phyloP scores from a whole-genome alignment of 2,113 vertebrate species.

The Nicator chloris region DNA sequence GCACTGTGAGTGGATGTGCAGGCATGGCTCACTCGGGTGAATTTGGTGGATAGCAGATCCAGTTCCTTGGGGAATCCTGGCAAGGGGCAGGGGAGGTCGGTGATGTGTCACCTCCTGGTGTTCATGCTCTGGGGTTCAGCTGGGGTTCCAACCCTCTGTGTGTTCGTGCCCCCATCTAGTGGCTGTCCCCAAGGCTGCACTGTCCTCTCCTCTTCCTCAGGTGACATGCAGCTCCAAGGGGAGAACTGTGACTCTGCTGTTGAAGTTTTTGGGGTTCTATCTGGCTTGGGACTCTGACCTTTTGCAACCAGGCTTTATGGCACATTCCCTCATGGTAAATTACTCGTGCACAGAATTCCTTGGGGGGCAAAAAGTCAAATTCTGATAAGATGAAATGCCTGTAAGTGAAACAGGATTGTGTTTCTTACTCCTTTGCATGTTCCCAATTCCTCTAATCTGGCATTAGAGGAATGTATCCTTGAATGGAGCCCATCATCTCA shows the following conservation, averaged over 20 bases:
- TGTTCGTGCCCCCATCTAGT: constrained; percentile 43
- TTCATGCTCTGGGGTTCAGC: not conserved
- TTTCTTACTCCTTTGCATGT: not conserved
- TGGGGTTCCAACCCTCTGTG: no score
- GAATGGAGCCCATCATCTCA: not conserved
- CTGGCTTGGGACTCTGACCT: not conserved
- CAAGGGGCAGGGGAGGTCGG: not conserved
- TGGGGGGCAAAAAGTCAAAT: not conserved
- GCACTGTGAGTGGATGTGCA: not conserved
- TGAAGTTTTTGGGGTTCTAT: not conserved
- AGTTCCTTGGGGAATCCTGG: not conserved
- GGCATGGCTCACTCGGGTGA: not conserved
- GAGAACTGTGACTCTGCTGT: not conserved
- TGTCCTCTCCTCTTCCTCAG: not conserved
- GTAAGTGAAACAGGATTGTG: not conserved
- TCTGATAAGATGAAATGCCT: not conserved
- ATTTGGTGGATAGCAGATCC: not conserved
- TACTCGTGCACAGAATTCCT: not conserved
- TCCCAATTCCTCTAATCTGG: not conserved
- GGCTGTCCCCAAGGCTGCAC: constrained; percentile 22
- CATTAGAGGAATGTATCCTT: not conserved
- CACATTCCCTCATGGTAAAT: not conserved
- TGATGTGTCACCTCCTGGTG: not conserved
- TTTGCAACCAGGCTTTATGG: not conserved
- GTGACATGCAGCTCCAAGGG: not conserved